Evolutionary conservation across 2,113 vertebrate species (phyloP).

Genomic region (Stigmatopora argus): DNA sequence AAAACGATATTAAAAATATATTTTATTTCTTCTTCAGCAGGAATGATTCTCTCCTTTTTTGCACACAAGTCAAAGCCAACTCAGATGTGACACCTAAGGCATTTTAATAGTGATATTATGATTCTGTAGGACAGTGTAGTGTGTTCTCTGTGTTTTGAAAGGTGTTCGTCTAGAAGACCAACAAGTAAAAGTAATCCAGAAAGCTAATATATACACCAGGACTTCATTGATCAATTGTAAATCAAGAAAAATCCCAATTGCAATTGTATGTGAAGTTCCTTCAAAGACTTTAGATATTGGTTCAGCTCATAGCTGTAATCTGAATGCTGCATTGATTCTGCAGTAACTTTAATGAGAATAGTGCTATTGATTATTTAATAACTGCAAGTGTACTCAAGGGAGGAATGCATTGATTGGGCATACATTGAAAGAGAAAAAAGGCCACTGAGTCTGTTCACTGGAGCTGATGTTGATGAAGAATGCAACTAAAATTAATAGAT

Average conservation of each 20-base stretch:
- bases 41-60: too few species aligned
- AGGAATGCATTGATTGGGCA: constrained; percentile 41
- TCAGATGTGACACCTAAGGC: neutral
- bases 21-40: neutral
- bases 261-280: constrained; percentile 37
- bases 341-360: constrained; percentile 42
- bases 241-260: constrained; percentile 19
- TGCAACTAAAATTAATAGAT: neutral
- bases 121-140: neutral
- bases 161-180: neutral
- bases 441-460: neutral
- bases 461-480: neutral
- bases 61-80: neutral
- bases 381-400: constrained; percentile 32
- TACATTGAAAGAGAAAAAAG: constrained; percentile 22
- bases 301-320: constrained; percentile 37
- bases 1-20: neutral
- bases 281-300: constrained; percentile 43
- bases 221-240: constrained; percentile 14
- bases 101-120: neutral
- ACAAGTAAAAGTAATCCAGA: neutral
- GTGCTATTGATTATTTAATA: constrained; percentile 52
- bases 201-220: constrained; percentile 3
- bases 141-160: neutral
- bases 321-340: constrained; percentile 47